phyloP scores from a whole-genome alignment of 2,797 vertebrate genomes.

The Microhierax caerulescens region DNA sequence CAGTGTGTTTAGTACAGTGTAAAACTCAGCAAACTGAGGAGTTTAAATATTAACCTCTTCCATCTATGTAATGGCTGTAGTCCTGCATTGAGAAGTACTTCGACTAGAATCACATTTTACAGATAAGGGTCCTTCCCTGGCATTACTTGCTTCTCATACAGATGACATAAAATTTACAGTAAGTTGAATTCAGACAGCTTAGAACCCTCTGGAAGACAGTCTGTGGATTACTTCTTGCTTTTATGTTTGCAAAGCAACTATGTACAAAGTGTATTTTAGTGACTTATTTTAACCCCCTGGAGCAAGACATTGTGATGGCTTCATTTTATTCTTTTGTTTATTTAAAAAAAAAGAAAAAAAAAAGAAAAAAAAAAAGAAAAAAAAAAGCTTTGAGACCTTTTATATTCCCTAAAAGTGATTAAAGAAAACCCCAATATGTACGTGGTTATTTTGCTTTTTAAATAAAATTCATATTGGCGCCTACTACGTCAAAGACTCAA shows the following conservation, averaged over 20 bases:
- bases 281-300: background rate
- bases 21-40: background rate
- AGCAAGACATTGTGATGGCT: background rate
- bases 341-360: background rate
- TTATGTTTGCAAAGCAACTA: background rate
- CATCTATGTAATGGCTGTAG: background rate
- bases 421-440: constrained; percentile 40
- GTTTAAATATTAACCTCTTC: background rate
- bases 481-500: constrained; percentile 34
- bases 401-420: background rate
- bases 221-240: background rate
- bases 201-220: background rate
- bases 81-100: background rate
- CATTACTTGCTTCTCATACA: background rate
- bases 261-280: background rate
- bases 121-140: background rate
- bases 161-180: background rate
- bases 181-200: background rate
- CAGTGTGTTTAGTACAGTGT: background rate
- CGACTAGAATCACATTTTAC: background rate
- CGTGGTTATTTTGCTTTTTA: constrained; percentile 41
- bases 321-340: background rate
- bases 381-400: background rate
- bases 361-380: background rate
- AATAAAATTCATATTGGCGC: constrained; percentile 48